Base-by-base conservation (phyloP, 1,140 invertebrate species). In the Trichogramma pretiosum region DNA sequence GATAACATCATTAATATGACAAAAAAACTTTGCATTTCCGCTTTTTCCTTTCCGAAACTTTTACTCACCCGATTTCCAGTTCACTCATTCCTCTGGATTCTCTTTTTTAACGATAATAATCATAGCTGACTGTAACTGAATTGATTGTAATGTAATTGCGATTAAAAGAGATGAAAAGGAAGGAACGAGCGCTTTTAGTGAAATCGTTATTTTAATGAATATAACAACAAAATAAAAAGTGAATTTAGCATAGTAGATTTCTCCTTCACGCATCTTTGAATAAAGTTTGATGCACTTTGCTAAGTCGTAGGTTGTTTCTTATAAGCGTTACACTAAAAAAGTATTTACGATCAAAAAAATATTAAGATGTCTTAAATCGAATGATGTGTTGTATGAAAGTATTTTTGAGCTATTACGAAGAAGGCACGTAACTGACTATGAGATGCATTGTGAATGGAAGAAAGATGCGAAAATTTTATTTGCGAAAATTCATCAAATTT, bases 261-360 rank as follows among this genome's bases (percentile, higher is more conserved):
- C 61, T 62, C 63, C 45, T 47, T 59, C 53, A 56, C 59, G 48
- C 58, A 56, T 61, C 66, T 67, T 67, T 66, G 65, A 67, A 68
- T 61, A 63, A 69, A 68, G 56, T 65, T 61, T 61, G 60, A 59
- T 61, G 60, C 54, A 44, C 40, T 51, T 54, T 51, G 35, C 33
- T 38, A n/a, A 46, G 43, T 42, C 14, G 26, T 30, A 46, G 19
- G 19, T 41, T 34, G 37, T 41, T 28, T 13, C n/a, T n/a, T n/a
- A n/a, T n/a, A n/a, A n/a, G n/a, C n/a, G n/a, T n/a, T n/a, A n/a
- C n/a, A n/a, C n/a, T n/a, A n/a, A n/a, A n/a, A n/a, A n/a, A n/a
- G n/a, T n/a, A n/a, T n/a, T n/a, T n/a, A n/a, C n/a, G n/a, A n/a
- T n/a, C n/a, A n/a, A n/a, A n/a, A n/a, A n/a, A n/a, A n/a, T n/a